Evolutionary conservation across 2,888 invertebrate genomes (phyloP).

Genomic region (Aromia moschata): DNA sequence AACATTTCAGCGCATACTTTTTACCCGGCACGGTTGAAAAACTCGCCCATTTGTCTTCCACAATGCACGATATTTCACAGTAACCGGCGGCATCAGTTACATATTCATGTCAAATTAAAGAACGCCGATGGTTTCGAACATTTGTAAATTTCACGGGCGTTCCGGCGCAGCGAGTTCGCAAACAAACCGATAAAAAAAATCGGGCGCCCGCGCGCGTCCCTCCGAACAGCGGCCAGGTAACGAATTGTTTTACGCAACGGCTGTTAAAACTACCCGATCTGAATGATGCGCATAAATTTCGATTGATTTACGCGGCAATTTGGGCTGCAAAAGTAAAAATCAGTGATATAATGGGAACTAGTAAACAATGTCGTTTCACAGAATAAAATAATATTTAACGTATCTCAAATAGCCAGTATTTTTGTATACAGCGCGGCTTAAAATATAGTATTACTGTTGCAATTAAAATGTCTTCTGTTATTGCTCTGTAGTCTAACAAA

Average conservation of each 20-base stretch:
- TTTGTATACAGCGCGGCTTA: too few species aligned
- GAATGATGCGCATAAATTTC: too few species aligned
- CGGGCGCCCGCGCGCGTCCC: background rate
- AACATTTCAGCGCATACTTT: conserved; percentile 52
- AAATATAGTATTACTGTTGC: too few species aligned
- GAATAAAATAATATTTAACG: too few species aligned
- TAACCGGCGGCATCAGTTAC: conserved; percentile 42
- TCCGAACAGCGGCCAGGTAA: background rate
- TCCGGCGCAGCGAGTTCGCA: conserved; percentile 25
- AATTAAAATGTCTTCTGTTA: too few species aligned
- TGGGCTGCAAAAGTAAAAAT: too few species aligned
- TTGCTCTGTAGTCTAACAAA: too few species aligned
- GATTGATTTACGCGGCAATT: too few species aligned
- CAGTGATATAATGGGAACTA: too few species aligned
- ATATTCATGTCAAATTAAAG: conserved; percentile 40
- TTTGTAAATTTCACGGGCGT: conserved; percentile 28
- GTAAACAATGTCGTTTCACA: too few species aligned
- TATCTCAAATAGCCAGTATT: too few species aligned
- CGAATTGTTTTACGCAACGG: conserved; percentile 2
- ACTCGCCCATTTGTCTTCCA: conserved; percentile 52
- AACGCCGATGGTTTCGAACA: conserved; percentile 34
- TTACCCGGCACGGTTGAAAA: conserved; percentile 45
- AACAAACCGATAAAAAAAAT: conserved; percentile 26
- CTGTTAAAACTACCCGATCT: background rate
- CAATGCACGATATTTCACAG: conserved; percentile 52